Evolutionary conservation across 2,888 invertebrate species (phyloP).

Genomic region (Lasioglossum pauxillum): DNA sequence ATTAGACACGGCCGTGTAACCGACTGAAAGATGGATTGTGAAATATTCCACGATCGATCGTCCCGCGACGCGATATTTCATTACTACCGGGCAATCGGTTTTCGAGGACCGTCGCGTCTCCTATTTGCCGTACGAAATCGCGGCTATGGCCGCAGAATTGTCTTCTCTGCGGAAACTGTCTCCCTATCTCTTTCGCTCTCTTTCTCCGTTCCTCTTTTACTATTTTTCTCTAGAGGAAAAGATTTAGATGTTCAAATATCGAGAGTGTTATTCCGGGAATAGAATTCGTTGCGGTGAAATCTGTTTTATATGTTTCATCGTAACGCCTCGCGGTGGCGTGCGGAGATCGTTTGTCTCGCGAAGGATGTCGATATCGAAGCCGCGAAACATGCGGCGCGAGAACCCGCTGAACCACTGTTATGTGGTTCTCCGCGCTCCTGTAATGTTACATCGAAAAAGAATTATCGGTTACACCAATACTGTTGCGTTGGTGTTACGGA

Average conservation of each 20-base stretch:
- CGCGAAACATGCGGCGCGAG: constrained; percentile 56
- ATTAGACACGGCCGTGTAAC: constrained; percentile 55
- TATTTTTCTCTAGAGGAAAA: neutral
- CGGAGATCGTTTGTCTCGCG: constrained; percentile 48
- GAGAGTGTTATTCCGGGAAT: constrained; percentile 7
- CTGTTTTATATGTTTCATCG: neutral
- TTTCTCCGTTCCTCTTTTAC: neutral
- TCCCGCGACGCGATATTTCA: constrained; percentile 51
- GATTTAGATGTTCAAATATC: constrained; percentile 20
- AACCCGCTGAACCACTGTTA: constrained; percentile 40
- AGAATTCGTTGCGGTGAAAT: constrained; percentile 9
- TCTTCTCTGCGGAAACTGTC: neutral
- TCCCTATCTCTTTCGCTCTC: neutral
- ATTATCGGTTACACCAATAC: neutral
- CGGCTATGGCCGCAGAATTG: neutral
- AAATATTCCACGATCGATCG: constrained; percentile 44
- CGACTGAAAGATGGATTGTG: constrained; percentile 47
- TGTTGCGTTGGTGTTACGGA: constrained; percentile 20
- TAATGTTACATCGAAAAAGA: constrained; percentile 29
- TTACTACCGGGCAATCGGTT: constrained; percentile 52
- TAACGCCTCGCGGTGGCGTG: neutral
- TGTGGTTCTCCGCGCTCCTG: constrained; percentile 29
- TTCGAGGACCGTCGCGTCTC: constrained; percentile 21
- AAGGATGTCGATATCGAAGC: constrained; percentile 54
- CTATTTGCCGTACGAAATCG: constrained; percentile 51